These are phyloP conservation scores for Anas capensis DNA, from an alignment of 2,797 vertebrate species.

Conservation along the genomic window DNA sequence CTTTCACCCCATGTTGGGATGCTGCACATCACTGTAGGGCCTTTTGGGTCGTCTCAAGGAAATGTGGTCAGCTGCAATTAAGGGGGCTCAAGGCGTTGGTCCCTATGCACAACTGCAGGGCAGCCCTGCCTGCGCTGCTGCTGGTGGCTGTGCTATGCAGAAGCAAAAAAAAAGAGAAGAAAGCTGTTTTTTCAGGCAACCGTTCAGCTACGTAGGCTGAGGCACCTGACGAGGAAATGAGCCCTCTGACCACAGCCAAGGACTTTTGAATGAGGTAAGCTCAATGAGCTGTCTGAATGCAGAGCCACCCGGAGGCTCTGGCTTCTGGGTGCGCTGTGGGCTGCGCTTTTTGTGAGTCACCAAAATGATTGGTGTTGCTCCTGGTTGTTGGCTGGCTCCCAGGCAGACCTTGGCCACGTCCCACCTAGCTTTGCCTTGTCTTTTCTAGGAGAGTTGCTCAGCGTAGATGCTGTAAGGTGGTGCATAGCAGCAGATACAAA, in stretches of 20 bases:
- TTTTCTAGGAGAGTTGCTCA: background rate
- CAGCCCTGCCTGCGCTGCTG: background rate
- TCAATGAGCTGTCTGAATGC: background rate
- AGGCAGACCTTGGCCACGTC: background rate
- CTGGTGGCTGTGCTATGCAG: background rate
- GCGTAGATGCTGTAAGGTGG: background rate
- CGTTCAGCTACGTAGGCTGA: background rate
- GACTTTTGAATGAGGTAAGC: conserved; percentile 29
- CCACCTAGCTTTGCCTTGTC: background rate
- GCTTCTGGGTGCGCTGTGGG: background rate
- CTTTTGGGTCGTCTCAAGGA: background rate
- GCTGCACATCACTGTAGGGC: background rate
- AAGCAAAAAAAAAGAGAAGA: background rate
- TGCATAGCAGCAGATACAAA: background rate
- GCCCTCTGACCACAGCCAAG: background rate
- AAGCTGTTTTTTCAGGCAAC: background rate
- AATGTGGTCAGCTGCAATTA: background rate
- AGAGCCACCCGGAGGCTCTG: background rate
- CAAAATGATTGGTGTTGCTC: background rate
- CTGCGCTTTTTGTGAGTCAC: conserved; percentile 41
- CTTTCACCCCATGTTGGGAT: background rate
- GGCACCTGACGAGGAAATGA: background rate
- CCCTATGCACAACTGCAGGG: accelerated
- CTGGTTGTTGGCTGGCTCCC: background rate
- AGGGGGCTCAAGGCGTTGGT: background rate